These are phyloP conservation scores for Antechinus flavipes DNA, from an alignment of 2,113 vertebrate species.

Conservation along the genomic window DNA sequence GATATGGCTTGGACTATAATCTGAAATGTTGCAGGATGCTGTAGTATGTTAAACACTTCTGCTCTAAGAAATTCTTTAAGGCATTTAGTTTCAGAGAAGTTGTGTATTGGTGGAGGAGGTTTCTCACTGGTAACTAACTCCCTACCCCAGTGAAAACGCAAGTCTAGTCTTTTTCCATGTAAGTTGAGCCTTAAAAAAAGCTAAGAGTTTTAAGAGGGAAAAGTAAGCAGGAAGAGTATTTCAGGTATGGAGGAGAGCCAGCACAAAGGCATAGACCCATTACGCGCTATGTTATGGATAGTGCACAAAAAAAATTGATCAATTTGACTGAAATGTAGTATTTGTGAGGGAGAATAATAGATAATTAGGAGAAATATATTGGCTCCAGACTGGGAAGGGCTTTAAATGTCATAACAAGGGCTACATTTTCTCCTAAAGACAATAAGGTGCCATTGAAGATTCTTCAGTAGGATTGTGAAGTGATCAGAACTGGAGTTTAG, in stretches of 20 bases:
- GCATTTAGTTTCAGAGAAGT: not conserved
- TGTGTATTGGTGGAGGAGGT: not conserved
- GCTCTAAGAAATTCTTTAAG: not conserved
- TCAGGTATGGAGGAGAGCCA: not conserved
- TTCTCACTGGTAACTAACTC: not conserved
- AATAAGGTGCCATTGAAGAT: not conserved
- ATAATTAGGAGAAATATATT: not conserved
- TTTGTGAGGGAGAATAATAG: not conserved
- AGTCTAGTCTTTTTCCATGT: not conserved
- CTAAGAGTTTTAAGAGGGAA: not conserved
- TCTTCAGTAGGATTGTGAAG: not conserved
- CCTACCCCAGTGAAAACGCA: not conserved
- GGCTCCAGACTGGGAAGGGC: not conserved
- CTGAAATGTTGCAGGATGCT: not conserved
- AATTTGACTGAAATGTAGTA: not conserved
- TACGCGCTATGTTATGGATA: not conserved
- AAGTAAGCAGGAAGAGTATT: not conserved
- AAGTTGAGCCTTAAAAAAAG: not conserved
- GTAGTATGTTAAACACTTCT: not conserved
- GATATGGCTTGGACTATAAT: not conserved
- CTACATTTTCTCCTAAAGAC: not conserved
- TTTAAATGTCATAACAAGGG: not conserved
- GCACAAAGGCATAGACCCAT: not conserved
- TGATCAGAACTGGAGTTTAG: not conserved
- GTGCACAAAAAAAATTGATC: not conserved